Evolutionary conservation across 2,888 invertebrate species (phyloP).

Genomic region (Phaedon cochleariae): DNA sequence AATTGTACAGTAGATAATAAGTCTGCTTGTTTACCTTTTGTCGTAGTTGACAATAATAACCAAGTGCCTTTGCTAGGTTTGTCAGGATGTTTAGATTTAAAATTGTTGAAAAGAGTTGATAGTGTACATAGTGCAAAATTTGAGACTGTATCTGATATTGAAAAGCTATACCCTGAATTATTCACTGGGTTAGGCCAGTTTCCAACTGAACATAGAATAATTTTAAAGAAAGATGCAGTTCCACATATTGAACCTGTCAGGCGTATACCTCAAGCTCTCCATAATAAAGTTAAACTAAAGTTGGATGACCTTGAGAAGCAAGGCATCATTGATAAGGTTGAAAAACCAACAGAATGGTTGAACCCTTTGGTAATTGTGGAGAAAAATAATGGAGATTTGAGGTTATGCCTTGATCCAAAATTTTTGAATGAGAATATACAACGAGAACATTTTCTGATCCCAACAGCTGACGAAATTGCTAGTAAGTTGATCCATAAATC

Average conservation of each 20-base stretch:
- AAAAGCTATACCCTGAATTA: conserved; percentile 12
- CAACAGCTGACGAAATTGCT: conserved; percentile 22
- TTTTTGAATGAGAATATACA: conserved; percentile 11
- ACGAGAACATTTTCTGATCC: conserved; percentile 14
- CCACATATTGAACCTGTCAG: conserved; percentile 28
- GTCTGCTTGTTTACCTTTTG: background rate
- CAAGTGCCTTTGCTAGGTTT: conserved; percentile 28
- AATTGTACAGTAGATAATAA: no score
- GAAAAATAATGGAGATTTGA: conserved; percentile 26
- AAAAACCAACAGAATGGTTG: no score
- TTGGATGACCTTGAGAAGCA: background rate
- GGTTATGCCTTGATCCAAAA: conserved; percentile 27
- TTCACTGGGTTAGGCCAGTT: conserved; percentile 33
- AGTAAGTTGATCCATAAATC: conserved; percentile 11
- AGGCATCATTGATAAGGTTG: conserved; percentile 2
- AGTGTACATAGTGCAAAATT: conserved; percentile 9
- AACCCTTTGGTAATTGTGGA: conserved; percentile 23
- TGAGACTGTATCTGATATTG: conserved; percentile 19
- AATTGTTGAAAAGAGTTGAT: conserved; percentile 25
- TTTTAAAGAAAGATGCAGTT: conserved; percentile 28
- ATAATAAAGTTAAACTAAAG: conserved; percentile 25
- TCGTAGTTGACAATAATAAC: conserved; percentile 26
- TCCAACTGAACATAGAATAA: conserved; percentile 32
- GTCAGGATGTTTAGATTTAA: conserved; percentile 19
- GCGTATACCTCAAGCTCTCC: conserved; percentile 27